Evolutionary conservation across 2,888 invertebrate genomes (phyloP), one percentile per base, ranked within the genome.

Genomic region (Argyresthia albistria): DNA sequence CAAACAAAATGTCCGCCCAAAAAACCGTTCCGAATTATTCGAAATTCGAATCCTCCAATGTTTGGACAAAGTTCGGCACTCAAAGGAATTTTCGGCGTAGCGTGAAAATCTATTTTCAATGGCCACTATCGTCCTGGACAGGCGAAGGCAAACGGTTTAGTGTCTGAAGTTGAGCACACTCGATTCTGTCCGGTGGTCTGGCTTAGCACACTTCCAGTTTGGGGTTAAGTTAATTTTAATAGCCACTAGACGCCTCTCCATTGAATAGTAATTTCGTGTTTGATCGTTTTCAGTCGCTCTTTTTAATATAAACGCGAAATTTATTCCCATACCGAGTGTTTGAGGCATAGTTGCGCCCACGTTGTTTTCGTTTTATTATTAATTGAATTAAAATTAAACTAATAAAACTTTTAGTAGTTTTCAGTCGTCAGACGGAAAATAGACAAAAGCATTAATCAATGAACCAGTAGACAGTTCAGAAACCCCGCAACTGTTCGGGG

Each of bases 41-140:
- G 36, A 12, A 12, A 14, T n/a, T 8, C 45, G 45, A 25, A 25
- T 25, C 12, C 42, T 35, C 43, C 66, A 74, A 79, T 79, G 74
- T 83, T 83, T 81, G 67, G 67, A 72, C 73, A 64, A 81, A 86
- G 79, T 84, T 84, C 56, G 60, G 56, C 67, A 14, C 72, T 75
- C 72, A 60, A 70, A 74, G 74, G 69, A 71, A 67, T 69, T 71
- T 67, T 62, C 67, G 70, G 72, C 72, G 78, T 71, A 77, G 81
- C 82, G 82, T 84, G 86, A 80, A 84, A 84, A 86, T 86, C 86
- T 84, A 86, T 84, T 86, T 86, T 83, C 80, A 84, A 87, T 86
- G 84, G 77, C 63, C 80, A 80, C 83, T 84, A 86, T 86, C 86
- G 82, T 79, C 69, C 79, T 78, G 79, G 77, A 76, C 79, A 75